Conservation (phyloP, 1,140 invertebrate genomes). For the Ruditapes philippinarum region DNA sequence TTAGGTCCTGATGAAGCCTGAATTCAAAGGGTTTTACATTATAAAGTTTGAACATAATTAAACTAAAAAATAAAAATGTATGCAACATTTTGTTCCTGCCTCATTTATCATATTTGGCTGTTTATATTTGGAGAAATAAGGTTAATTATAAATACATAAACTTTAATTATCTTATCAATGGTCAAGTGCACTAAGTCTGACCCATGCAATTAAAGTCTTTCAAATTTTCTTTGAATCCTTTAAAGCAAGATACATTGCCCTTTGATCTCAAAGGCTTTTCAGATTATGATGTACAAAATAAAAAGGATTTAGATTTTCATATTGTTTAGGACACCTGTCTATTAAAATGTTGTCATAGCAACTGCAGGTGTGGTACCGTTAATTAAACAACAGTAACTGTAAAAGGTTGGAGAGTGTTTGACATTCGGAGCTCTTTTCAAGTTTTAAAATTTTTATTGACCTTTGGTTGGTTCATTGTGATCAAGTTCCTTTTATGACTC, state of each 20-base stretch:
- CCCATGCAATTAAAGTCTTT: neutral
- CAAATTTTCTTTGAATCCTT: neutral
- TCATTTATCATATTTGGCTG: no score
- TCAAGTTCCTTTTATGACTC: constrained; percentile 11
- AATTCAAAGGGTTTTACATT: no score
- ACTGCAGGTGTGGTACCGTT: constrained; percentile 54
- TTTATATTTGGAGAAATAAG: no score
- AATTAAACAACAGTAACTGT: neutral
- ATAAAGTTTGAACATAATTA: no score
- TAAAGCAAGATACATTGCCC: neutral
- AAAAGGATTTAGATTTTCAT: constrained; percentile 21
- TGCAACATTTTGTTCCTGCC: no score
- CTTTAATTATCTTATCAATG: neutral
- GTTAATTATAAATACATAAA: no score
- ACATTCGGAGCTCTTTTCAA: neutral
- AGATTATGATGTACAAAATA: neutral
- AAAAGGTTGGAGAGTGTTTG: neutral
- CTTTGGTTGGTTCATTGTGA: constrained; percentile 1
- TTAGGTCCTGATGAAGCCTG: no score
- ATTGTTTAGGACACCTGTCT: constrained; percentile 38
- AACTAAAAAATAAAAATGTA: no score
- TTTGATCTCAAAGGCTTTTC: constrained; percentile 40
- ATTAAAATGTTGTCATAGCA: constrained; percentile 14
- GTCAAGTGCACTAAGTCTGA: neutral
- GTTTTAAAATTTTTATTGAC: constrained; percentile 21